Evolutionary conservation across 2,113 vertebrate genomes (phyloP), one percentile per base, ranked within the genome.

Genomic region (Antechinus stuartii): DNA sequence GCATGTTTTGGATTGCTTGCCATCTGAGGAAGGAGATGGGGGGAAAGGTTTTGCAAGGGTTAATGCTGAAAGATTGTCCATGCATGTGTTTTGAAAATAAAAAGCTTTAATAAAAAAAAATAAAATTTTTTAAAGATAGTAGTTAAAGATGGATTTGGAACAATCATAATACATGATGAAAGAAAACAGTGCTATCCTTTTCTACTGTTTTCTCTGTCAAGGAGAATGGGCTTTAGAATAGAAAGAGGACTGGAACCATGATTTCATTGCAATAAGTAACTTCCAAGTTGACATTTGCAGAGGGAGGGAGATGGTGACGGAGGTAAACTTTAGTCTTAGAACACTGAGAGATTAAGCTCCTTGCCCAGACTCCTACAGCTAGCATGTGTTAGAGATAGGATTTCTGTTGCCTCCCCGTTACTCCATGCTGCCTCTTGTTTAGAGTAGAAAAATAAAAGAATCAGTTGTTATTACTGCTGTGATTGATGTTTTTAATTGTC

Each of bases 371-470:
- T 84, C 5, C 68, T 16, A 56, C 9, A 12, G 47, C 16, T 93
- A 93, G 25, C 11, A 68, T 91, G 26, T 42, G 46, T 47, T 68
- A 92, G 47, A 89, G 50, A 26, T 52, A 50, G 76, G 23, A 57
- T 30, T 92, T 8, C 49, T 54, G 49, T 2, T 93, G 55, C 30
- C 90, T 89, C 96, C 91, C 93, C 8, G 91, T 49, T 93, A 93
- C 23, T 25, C 16, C 50, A 93, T 3, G 8, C 26, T n/a, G 50
- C 52, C 12, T 68, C 14, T 35, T 68, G 30, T 68, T 68, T 68
- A 68, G 61, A 68, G 30, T n/a, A 14, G 30, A 35, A n/a, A n/a
- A 68, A 30, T 68, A 68, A 84, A 84, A 42, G 35, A 84, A 84
- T 42, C 35, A 84, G 6, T 42, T 76, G 30, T 16, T 76, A 11